phyloP scores from a whole-genome alignment of 1,140 invertebrate species.

The Trichonephila clavipes region DNA sequence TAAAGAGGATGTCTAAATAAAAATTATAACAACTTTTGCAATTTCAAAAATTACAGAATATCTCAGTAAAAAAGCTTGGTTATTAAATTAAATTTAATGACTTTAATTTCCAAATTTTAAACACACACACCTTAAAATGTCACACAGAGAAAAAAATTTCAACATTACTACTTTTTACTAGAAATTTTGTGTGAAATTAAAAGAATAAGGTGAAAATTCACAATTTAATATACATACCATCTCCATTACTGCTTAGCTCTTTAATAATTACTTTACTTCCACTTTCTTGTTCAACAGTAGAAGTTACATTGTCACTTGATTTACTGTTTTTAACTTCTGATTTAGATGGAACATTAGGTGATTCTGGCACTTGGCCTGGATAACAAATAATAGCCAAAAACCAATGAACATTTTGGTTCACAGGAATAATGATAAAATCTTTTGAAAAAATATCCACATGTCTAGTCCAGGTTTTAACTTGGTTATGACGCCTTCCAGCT shows the following conservation, averaged over 20 bases:
- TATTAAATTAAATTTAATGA: too few species aligned
- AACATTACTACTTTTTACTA: too few species aligned
- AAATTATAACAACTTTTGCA: too few species aligned
- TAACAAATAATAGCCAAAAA: slow-evolving; percentile 98
- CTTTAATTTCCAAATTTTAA: too few species aligned
- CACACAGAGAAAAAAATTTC: too few species aligned
- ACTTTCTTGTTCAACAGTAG: slow-evolving; percentile 48
- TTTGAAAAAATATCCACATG: slow-evolving; percentile 97
- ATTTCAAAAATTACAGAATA: too few species aligned
- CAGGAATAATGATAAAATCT: slow-evolving; percentile 97
- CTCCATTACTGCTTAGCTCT: slow-evolving; percentile 24
- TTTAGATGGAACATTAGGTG: not conserved
- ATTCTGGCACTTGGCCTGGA: slow-evolving; percentile 87
- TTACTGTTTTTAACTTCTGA: slow-evolving; percentile 76
- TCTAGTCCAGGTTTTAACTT: slow-evolving; percentile 98
- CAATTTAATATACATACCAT: not conserved
- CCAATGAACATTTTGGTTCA: slow-evolving; percentile 98
- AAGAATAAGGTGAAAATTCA: not conserved
- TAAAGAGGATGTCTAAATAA: too few species aligned
- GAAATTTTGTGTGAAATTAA: not conserved
- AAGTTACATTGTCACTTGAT: slow-evolving; percentile 50
- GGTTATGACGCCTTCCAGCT: slow-evolving; percentile 87
- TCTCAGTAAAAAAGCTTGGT: too few species aligned
- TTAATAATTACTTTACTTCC: slow-evolving; percentile 61
- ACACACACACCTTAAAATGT: too few species aligned